phyloP scores from a whole-genome alignment of 2,113 vertebrate genomes.

The Otus sunia region DNA sequence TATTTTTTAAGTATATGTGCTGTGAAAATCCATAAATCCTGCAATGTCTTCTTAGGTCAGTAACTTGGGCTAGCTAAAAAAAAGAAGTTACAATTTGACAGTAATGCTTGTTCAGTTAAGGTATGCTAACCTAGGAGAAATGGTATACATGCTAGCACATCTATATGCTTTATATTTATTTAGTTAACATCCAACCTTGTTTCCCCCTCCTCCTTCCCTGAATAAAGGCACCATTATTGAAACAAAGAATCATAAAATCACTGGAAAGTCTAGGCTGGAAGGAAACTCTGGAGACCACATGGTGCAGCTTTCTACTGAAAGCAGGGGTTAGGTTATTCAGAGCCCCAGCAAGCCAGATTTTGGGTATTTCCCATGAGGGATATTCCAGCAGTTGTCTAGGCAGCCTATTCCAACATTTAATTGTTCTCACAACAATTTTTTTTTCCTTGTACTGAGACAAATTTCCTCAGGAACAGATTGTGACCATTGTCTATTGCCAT shows the following conservation, averaged over 20 bases:
- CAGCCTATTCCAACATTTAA: not conserved
- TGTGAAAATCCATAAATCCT: not conserved
- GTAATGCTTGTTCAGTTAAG: not conserved
- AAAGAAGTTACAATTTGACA: not conserved
- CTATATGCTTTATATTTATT: not conserved
- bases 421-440: not conserved
- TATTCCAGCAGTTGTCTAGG: not conserved
- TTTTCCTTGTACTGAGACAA: not conserved
- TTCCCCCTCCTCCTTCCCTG: not conserved
- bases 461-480: not conserved
- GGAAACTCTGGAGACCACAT: not conserved
- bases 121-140: not conserved
- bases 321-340: not conserved
- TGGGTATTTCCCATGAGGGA: not conserved
- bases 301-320: not conserved
- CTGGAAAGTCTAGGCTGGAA: not conserved
- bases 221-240: not conserved
- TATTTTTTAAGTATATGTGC: not conserved
- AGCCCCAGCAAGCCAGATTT: not conserved
- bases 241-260: not conserved
- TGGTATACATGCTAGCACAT: fast-evolving
- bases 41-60: not conserved
- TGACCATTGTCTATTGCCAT: not conserved
- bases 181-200: not conserved
- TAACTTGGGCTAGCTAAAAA: not conserved